Base-by-base conservation (phyloP, 2,888 invertebrate genomes). In the Carcina quercana region DNA sequence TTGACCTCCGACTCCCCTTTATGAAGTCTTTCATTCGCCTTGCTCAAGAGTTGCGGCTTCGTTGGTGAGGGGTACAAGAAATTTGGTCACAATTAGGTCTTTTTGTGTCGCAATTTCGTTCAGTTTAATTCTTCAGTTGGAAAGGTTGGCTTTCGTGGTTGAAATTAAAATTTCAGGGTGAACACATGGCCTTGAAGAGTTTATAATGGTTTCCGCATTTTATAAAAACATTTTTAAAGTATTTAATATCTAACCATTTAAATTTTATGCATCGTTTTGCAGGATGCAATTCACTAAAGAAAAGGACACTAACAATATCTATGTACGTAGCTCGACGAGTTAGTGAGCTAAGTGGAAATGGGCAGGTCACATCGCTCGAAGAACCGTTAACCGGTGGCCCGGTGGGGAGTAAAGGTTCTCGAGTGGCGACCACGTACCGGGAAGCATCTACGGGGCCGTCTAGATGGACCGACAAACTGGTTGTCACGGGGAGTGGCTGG, bases 91-190 rank as follows among this genome's bases (percentile, higher is more conserved):
- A 29, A 33, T 37, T 42, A 35, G 29, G 28, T 35, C 32, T 35
- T 40, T 42, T 42, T 42, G 37, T 37, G 28, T 33, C 27, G 37
- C 30, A 33, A 39, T 33, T 36, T 35, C 35, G 29, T 33, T 30
- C 27, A 27, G 17, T 27, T 34, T 35, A 35, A 38, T 33, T 35
- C 38, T 35, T 35, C 10, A n/a, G 25, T 15, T 21, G 28, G 30
- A 29, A 10, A 13, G 5, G 4, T 12, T 28, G 12, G 11, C 12
- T 28, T 19, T 11, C 15, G 19, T 19, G 28, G 17, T 12, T 5
- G 3, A 8, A 15, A 12, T 28, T 2, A 19, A 19, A 19, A 15
- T 14, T 10, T 24, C 10, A 10, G 7, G 25, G 14, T 26, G 25
- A n/a, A 3, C 22, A 8, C 8, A 22, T n/a, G 8, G n/a, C 6